A percentile compares a stretch with the other conserved stretches of the same genome.
Evolutionary conservation across 2,113 vertebrate species (phyloP).

Genomic region (Neofelis nebulosa): DNA sequence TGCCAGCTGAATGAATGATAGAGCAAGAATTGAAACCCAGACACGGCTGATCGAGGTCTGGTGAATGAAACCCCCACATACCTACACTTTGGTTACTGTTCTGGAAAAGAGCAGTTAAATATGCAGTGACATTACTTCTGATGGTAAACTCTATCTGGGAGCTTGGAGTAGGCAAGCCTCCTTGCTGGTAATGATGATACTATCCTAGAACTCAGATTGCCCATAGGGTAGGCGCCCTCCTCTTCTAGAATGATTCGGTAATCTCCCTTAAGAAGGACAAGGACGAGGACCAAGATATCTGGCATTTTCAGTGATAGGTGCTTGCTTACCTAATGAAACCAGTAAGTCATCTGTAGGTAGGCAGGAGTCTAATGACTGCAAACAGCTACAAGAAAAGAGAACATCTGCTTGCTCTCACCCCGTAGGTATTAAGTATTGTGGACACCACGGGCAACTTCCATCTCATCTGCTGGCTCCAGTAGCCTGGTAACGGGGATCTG

Average conservation of each 20-base stretch:
- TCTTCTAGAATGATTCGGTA: neutral
- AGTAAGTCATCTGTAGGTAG: neutral
- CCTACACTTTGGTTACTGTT: neutral
- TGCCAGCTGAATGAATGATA: neutral
- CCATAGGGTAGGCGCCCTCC: neutral
- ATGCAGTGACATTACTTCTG: neutral
- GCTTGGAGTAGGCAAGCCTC: neutral
- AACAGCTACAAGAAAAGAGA: neutral
- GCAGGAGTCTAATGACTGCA: neutral
- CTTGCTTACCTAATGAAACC: neutral
- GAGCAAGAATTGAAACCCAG: conserved; percentile 4
- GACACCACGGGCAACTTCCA: neutral
- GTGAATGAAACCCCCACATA: neutral
- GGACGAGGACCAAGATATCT: neutral
- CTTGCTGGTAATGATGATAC: neutral
- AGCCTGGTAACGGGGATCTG: neutral
- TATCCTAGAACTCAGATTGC: neutral
- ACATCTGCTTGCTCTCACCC: neutral
- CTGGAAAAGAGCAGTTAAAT: neutral
- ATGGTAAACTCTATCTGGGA: neutral
- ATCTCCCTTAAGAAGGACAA: neutral
- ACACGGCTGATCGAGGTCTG: neutral
- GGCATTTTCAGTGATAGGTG: neutral
- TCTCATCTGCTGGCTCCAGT: neutral
- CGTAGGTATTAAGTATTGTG: neutral